Percentiles rank a stretch among this genome's conserved stretches.
phyloP scores from a whole-genome alignment of 2,797 vertebrate species.

The Chanos chanos region DNA sequence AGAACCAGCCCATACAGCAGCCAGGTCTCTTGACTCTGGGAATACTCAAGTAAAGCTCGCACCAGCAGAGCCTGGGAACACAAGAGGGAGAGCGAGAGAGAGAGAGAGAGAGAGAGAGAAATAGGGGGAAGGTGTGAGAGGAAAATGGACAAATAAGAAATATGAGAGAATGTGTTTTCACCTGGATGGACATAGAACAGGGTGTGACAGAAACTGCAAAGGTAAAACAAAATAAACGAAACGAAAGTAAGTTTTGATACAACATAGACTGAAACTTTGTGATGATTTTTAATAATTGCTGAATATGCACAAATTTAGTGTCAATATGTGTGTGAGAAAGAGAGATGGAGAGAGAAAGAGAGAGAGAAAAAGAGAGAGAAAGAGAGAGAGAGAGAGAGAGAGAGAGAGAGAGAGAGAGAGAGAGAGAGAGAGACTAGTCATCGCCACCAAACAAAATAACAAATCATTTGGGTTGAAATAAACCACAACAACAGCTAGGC shows the following conservation, averaged over 20 bases:
- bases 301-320: no score
- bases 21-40: constrained; percentile 59
- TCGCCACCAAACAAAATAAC: no score
- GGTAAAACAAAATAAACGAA: constrained; percentile 11
- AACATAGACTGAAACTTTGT: no score
- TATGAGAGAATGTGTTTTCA: no score
- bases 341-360: no score
- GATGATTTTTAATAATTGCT: no score
- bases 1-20: constrained; percentile 69
- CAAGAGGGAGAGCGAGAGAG: not conserved
- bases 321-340: no score
- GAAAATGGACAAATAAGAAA: no score
- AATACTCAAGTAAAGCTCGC: constrained; percentile 75
- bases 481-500: not conserved
- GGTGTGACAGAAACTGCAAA: not conserved
- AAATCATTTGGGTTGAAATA: no score
- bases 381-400: not conserved
- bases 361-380: constrained; percentile 15
- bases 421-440: not conserved
- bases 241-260: not conserved
- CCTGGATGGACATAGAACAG: no score
- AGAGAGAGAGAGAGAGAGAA: not conserved
- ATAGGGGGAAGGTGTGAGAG: not conserved
- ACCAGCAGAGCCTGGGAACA: constrained; percentile 71
- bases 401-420: not conserved